Conservation (phyloP, 2,888 invertebrate species). For the Campaea margaritaria region DNA sequence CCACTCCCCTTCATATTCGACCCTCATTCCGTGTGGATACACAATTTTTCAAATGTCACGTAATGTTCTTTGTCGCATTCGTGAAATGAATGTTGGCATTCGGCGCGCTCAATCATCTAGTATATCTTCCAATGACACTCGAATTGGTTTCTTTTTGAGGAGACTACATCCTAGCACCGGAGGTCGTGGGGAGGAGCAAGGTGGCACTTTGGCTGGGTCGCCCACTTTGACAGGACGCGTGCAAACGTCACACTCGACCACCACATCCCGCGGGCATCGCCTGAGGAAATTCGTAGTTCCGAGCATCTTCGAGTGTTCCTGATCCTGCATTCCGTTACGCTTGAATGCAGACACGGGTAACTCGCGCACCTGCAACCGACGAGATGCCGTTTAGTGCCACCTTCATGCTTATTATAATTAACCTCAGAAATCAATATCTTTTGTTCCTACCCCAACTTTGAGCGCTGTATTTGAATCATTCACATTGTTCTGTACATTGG, state of each 20-base stretch:
- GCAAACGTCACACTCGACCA: conserved; percentile 64
- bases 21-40: conserved; percentile 41
- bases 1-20: conserved; percentile 43
- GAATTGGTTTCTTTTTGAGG: conserved; percentile 65
- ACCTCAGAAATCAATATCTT: conserved; percentile 26
- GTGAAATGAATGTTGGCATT: conserved; percentile 17
- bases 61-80: conserved; percentile 22
- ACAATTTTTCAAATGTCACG: conserved; percentile 39
- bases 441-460: background rate
- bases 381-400: conserved; percentile 61
- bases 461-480: conserved; percentile 9
- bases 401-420: conserved; percentile 16
- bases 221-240: conserved; percentile 54
- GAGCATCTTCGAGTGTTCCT: conserved; percentile 71
- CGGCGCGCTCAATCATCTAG: conserved; percentile 57
- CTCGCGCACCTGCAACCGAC: conserved; percentile 75
- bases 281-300: conserved; percentile 72
- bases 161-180: conserved; percentile 47
- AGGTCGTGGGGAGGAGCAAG: conserved; percentile 40
- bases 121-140: conserved; percentile 68
- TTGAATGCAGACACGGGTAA: conserved; percentile 77
- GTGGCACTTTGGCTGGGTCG: conserved; percentile 70
- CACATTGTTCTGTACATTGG: conserved; percentile 5
- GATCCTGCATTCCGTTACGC: conserved; percentile 80
- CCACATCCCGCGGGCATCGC: conserved; percentile 69